Evolutionary conservation across 2,113 vertebrate species (phyloP), one percentile per base, ranked within the genome.

Genomic region (Azemiops feae): DNA sequence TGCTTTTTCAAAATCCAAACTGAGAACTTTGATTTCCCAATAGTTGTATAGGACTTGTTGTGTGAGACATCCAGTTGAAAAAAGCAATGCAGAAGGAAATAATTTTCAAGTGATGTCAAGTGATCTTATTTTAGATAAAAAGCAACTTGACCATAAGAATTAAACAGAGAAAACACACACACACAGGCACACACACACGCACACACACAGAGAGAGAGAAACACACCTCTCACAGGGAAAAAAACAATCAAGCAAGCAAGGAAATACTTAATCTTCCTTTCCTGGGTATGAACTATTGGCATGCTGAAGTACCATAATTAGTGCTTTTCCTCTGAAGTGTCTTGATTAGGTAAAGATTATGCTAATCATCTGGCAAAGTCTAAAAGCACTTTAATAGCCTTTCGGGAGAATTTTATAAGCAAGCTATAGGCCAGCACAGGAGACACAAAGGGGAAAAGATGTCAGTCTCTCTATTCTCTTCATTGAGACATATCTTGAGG

Each of bases 311-410:
- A 64, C 55, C 43, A 30, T 89, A 60, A 90, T 90, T 52, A 90
- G 14, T 30, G 57, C 2, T 69, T 90, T 50, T 57, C 39, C 18
- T 16, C 55, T 89, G 55, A 60, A 90, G 9, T 69, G 8, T 90
- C 58, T 90, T 52, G 57, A 69, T 90, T 90, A 55, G 87, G 27
- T 55, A 90, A 90, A 91, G 60, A 53, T 74, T 74, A 91, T 53
- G 60, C 27, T 22, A 91, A 53, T 74, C 47, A 39, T 3, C 60
- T 74, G 16, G 34, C 50, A 74, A 91, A 74, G 47, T 25, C 22
- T 34, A 53, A 91, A 91, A 52, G 47, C n/a, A 91, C 23, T 91
- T 53, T 91, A 90, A 45, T 23, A 60, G 27, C 58, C 58, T 90
- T 64, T n/a, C 18, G 3, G 74, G 74, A 81, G 74, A 81, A 43